A percentile compares a stretch with the other conserved stretches of the same genome.
These are phyloP conservation scores for Liposcelis brunnea DNA, from an alignment of 2,888 invertebrate species.

Conservation along the genomic window DNA sequence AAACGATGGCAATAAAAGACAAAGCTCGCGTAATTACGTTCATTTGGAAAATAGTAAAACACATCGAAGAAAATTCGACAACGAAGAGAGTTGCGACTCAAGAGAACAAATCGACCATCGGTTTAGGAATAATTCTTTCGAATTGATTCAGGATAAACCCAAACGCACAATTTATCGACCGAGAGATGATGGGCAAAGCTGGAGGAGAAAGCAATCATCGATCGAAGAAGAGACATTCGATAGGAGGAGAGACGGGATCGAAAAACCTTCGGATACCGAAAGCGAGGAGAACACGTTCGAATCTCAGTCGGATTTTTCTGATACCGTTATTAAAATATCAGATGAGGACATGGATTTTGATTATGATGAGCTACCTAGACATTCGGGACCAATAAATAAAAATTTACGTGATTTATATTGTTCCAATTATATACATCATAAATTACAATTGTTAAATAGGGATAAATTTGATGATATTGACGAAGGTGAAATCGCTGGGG, in stretches of 20 bases:
- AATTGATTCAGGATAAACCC: background rate
- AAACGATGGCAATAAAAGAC: too few relatives aligned
- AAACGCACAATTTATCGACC: too few relatives aligned
- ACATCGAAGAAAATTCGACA: too few relatives aligned
- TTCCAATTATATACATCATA: conserved; percentile 5
- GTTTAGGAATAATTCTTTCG: background rate
- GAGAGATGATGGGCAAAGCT: too few relatives aligned
- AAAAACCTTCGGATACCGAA: too few relatives aligned
- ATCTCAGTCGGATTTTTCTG: conserved; percentile 3
- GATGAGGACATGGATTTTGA: conserved; percentile 7
- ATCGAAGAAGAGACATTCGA: too few relatives aligned
- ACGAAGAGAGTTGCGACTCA: background rate
- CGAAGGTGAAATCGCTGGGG: too few relatives aligned
- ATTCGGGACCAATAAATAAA: conserved; percentile 7
- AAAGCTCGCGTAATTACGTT: too few relatives aligned
- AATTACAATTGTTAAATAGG: background rate
- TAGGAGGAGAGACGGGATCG: too few relatives aligned
- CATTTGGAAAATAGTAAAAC: too few relatives aligned
- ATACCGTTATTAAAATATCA: conserved; percentile 2
- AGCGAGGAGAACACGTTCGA: background rate
- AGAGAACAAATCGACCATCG: background rate
- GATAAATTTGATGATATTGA: too few relatives aligned
- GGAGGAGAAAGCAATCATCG: too few relatives aligned
- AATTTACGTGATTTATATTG: conserved; percentile 5
- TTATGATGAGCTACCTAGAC: conserved; percentile 1